These are phyloP conservation scores for Anastrepha ludens DNA, from an alignment of 1,140 invertebrate species.

Conservation along the genomic window DNA sequence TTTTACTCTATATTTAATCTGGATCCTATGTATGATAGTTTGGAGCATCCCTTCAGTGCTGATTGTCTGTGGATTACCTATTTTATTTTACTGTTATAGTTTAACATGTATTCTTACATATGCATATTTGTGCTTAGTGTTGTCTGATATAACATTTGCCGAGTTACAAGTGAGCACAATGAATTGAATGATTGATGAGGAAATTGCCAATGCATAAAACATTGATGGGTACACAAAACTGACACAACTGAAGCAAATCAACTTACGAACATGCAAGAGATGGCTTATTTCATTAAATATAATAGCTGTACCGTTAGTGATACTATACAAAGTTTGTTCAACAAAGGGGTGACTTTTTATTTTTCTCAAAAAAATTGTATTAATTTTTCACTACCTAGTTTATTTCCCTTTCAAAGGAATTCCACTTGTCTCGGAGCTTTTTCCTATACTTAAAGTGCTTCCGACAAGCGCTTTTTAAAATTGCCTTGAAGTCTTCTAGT, in stretches of 20 bases:
- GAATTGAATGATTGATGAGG: slow-evolving; percentile 37
- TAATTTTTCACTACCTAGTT: no score
- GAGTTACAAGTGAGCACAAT: not conserved
- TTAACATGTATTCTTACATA: not conserved
- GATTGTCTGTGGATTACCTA: not conserved
- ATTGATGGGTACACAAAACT: not conserved
- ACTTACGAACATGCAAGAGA: no score
- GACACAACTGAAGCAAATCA: not conserved
- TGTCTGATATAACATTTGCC: not conserved
- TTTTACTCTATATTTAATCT: not conserved
- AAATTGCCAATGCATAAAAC: not conserved
- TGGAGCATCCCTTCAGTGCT: not conserved
- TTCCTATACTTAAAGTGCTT: no score
- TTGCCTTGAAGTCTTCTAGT: no score
- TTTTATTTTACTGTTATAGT: not conserved
- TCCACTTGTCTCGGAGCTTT: no score
- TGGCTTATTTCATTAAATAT: no score
- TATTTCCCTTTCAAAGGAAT: no score
- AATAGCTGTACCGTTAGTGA: no score
- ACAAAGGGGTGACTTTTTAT: not conserved
- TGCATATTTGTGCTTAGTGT: not conserved
- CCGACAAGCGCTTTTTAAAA: no score
- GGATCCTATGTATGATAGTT: not conserved
- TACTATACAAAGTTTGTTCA: no score
- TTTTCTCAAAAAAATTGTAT: not conserved